Evolutionary conservation across 1,140 invertebrate genomes (phyloP).

Genomic region (Penaeus indicus): DNA sequence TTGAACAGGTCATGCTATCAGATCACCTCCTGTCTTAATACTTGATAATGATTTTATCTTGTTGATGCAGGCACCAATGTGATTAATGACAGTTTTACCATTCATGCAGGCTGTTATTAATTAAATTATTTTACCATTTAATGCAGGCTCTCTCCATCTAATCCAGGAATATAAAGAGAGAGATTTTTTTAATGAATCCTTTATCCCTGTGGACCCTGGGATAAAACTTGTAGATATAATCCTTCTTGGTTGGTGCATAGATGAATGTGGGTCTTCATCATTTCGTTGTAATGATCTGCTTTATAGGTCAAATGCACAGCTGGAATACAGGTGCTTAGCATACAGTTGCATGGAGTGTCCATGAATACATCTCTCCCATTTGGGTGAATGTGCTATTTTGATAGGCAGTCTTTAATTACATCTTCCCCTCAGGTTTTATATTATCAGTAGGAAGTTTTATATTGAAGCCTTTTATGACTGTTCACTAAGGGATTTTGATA

Average conservation of each 20-base stretch:
- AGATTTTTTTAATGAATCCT: conserved; percentile 40
- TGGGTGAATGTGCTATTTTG: no score
- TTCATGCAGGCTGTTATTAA: conserved; percentile 42
- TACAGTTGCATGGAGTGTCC: conserved; percentile 35
- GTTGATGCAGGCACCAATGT: conserved; percentile 26
- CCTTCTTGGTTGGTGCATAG: conserved; percentile 11
- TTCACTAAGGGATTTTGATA: no score
- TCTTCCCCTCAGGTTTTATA: conserved; percentile 41
- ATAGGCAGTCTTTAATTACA: conserved; percentile 9
- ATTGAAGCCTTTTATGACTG: no score
- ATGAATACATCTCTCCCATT: not conserved
- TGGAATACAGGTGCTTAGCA: not conserved
- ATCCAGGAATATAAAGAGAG: conserved; percentile 58
- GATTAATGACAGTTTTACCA: conserved; percentile 26
- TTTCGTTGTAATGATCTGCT: conserved; percentile 49
- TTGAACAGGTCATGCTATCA: conserved; percentile 44
- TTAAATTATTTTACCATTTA: conserved; percentile 42
- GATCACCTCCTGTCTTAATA: conserved; percentile 18
- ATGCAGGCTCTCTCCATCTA: conserved; percentile 58
- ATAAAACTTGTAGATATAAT: no score
- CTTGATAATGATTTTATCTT: not conserved
- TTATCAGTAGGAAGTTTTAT: not conserved
- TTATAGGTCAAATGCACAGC: conserved; percentile 48
- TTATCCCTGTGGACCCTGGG: not conserved
- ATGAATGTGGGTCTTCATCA: conserved; percentile 21